These are phyloP conservation scores for Sesamia inferens DNA, from an alignment of 2,888 invertebrate genomes.

Conservation along the genomic window DNA sequence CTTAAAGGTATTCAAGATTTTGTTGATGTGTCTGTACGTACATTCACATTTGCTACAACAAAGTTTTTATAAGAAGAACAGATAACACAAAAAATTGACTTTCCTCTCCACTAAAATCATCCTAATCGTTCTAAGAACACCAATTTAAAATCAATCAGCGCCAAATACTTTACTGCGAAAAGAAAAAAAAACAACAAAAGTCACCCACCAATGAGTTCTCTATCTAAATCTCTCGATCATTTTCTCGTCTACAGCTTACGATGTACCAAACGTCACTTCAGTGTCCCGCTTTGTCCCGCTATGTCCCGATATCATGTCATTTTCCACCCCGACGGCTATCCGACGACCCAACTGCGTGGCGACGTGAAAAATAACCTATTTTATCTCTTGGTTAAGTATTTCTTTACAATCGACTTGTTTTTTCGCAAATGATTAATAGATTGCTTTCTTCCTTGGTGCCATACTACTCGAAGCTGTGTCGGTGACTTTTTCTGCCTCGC, in stretches of 20 bases:
- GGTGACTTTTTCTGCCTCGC: not conserved
- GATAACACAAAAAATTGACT: not conserved
- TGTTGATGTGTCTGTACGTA: no score
- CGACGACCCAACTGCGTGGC: conserved; percentile 46
- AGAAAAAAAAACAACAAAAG: conserved; percentile 20
- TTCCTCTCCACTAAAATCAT: not conserved
- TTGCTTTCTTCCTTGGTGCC: conserved; percentile 10
- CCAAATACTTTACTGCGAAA: conserved; percentile 1
- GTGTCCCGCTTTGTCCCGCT: conserved; percentile 40
- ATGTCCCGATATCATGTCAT: conserved; percentile 59
- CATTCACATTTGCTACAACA: no score
- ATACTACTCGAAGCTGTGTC: not conserved
- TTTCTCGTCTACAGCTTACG: conserved; percentile 54
- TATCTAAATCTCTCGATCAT: conserved; percentile 54
- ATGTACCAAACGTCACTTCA: conserved; percentile 36
- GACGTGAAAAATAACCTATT: conserved; percentile 61
- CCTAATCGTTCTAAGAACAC: not conserved
- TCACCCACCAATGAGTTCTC: conserved; percentile 16
- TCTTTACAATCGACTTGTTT: conserved; percentile 62
- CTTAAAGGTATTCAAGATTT: no score
- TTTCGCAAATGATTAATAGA: conserved; percentile 61
- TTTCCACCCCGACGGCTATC: conserved; percentile 55
- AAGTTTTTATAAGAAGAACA: not conserved
- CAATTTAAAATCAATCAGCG: conserved; percentile 35
- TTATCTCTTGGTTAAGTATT: conserved; percentile 63